Conservation (phyloP, 2,888 invertebrate species). For the Acleris laterana region DNA sequence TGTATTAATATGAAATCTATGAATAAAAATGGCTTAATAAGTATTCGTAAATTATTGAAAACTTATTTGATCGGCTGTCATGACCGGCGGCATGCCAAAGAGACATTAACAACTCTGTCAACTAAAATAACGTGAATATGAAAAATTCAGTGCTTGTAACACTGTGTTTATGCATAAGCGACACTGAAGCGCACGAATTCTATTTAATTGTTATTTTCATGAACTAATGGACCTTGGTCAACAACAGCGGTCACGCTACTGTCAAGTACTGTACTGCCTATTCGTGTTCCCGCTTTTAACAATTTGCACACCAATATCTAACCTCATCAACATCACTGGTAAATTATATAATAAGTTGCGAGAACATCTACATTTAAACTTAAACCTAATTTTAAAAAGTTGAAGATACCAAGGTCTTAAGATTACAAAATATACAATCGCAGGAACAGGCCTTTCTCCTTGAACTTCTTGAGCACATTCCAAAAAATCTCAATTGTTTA, state of each 20-base stretch:
- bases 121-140: slow-evolving; percentile 71
- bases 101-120: slow-evolving; percentile 80
- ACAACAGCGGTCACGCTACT: slow-evolving; percentile 25
- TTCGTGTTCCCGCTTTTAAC: too few relatives aligned
- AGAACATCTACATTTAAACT: too few relatives aligned
- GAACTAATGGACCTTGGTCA: slow-evolving; percentile 21
- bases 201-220: slow-evolving; percentile 41
- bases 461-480: neutral
- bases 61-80: slow-evolving; percentile 54
- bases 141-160: slow-evolving; percentile 72
- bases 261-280: neutral
- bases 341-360: too few relatives aligned
- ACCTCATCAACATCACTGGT: too few relatives aligned
- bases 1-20: slow-evolving; percentile 52
- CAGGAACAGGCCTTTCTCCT: neutral
- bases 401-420: too few relatives aligned
- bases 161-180: slow-evolving; percentile 69
- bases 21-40: slow-evolving; percentile 59
- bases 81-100: slow-evolving; percentile 72
- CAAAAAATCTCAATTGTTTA: too few relatives aligned
- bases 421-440: too few relatives aligned
- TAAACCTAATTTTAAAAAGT: too few relatives aligned
- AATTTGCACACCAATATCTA: too few relatives aligned
- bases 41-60: slow-evolving; percentile 61
- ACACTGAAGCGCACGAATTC: slow-evolving; percentile 55